phyloP scores from a whole-genome alignment of 1,140 invertebrate genomes.

The Drosophila leontia region DNA sequence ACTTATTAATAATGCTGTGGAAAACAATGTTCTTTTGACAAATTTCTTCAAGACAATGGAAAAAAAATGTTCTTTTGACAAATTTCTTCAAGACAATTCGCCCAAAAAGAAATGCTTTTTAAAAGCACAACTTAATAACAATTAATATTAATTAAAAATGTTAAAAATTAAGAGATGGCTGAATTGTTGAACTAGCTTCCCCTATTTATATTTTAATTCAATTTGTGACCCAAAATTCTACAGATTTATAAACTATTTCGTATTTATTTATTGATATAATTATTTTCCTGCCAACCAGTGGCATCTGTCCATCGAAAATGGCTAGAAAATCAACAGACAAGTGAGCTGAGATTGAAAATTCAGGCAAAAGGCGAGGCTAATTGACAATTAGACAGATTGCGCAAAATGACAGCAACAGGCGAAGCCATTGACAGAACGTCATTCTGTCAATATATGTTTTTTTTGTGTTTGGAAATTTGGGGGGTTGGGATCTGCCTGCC shows the following conservation, averaged over 20 bases:
- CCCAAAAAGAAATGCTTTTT: neutral
- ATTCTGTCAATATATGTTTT: constrained; percentile 43
- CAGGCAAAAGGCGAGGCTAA: constrained; percentile 59
- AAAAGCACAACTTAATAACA: neutral
- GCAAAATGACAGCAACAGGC: constrained; percentile 26
- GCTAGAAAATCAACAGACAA: neutral
- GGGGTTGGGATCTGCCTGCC: constrained; percentile 39
- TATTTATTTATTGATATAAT: constrained; percentile 2
- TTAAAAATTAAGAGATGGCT: constrained; percentile 31
- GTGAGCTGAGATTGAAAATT: constrained; percentile 1
- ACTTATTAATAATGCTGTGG: constrained; percentile 20
- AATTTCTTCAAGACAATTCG: constrained; percentile 17
- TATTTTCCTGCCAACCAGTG: neutral
- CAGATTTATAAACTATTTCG: neutral
- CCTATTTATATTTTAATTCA: neutral
- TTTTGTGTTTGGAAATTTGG: neutral
- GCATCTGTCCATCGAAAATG: constrained; percentile 5
- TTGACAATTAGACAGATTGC: constrained; percentile 74
- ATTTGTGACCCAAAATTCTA: constrained; percentile 16
- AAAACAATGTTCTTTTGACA: constrained; percentile 4
- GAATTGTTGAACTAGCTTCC: constrained; percentile 5
- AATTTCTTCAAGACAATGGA: constrained; percentile 10
- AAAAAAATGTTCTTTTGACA: neutral
- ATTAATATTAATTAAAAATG: constrained; percentile 3
- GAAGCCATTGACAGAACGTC: constrained; percentile 59